These are phyloP conservation scores for Vireo griseus DNA, from an alignment of 2,797 vertebrate genomes.

Conservation along the genomic window DNA sequence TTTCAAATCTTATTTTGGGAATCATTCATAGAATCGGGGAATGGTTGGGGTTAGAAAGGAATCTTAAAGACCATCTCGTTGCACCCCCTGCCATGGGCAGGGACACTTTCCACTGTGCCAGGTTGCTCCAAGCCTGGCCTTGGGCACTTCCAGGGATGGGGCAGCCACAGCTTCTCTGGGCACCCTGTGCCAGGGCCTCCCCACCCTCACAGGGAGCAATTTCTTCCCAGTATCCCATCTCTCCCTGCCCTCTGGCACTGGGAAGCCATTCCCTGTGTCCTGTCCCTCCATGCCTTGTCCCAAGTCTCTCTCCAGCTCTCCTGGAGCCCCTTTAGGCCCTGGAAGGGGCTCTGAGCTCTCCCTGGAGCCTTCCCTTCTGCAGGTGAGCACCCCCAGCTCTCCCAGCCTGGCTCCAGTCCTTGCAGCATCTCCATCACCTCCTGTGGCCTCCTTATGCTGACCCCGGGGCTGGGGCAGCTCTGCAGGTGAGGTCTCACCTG, in stretches of 20 bases:
- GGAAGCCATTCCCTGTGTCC: not conserved
- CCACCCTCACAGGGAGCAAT: accelerated
- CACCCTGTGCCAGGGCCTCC: accelerated
- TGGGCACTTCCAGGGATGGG: not conserved
- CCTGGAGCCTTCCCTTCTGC: not conserved
- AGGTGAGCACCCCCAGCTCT: accelerated
- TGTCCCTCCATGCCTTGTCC: not conserved
- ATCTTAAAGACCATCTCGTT: accelerated
- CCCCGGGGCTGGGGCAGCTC: not conserved
- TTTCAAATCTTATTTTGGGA: not conserved
- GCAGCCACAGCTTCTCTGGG: not conserved
- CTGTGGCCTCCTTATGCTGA: not conserved
- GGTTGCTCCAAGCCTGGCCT: accelerated
- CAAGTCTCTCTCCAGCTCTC: not conserved
- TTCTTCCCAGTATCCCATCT: accelerated
- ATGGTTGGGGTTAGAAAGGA: not conserved
- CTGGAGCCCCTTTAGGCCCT: not conserved
- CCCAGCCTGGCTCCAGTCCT: not conserved
- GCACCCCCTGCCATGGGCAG: not conserved
- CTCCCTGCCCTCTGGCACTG: accelerated
- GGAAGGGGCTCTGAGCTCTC: accelerated
- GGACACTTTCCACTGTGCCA: accelerated
- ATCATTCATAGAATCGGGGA: accelerated
- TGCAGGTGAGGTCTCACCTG: not conserved
- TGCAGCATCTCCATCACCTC: accelerated